phyloP scores from a whole-genome alignment of 2,797 vertebrate species.

The Melanotaenia trifasciata region DNA sequence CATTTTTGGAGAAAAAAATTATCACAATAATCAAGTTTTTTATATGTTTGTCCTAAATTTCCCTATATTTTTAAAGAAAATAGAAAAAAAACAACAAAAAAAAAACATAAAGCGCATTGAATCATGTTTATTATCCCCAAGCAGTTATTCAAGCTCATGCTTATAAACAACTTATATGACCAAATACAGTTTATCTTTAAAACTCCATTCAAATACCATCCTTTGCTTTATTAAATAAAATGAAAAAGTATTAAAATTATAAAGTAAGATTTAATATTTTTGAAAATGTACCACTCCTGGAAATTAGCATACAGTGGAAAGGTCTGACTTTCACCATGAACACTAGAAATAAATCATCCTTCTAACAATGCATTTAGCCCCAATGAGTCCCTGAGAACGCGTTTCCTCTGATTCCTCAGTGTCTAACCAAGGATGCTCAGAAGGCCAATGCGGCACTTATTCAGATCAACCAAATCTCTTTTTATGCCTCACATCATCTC shows the following conservation, averaged over 20 bases:
- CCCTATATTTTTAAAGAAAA: not conserved
- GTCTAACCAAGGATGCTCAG: constrained; percentile 13
- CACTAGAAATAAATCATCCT: constrained; percentile 3
- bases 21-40: not conserved
- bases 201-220: not conserved
- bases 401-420: constrained; percentile 16
- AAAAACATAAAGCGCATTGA: not conserved
- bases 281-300: not conserved
- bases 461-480: constrained; percentile 20
- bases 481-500: constrained; percentile 14
- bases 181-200: not conserved
- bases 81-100: no score
- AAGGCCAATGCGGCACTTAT: not conserved
- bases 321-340: not conserved
- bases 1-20: not conserved
- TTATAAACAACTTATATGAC: not conserved
- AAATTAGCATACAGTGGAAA: constrained; percentile 1
- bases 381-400: not conserved
- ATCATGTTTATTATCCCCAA: not conserved
- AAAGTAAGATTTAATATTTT: not conserved
- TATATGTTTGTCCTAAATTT: no score
- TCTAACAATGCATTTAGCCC: not conserved
- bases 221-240: not conserved
- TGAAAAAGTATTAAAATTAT: not conserved
- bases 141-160: no score